Conservation (phyloP, 2,797 vertebrate species). For the Cottoperca gobio region DNA sequence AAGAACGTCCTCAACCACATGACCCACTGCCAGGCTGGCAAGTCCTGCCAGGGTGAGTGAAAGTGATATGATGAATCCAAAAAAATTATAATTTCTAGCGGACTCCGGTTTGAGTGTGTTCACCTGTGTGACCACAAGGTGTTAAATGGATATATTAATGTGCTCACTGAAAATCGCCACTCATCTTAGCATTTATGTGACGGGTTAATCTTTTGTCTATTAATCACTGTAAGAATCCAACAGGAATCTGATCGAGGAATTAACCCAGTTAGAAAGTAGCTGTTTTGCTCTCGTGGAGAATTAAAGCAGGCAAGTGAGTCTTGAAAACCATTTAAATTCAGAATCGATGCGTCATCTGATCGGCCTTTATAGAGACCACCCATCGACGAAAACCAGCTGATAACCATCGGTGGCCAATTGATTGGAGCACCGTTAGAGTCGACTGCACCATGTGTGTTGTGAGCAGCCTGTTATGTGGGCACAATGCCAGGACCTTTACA, state of each 20-base stretch:
- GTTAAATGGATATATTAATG: neutral
- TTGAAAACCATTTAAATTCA: no score
- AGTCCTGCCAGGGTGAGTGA: conserved; percentile 96
- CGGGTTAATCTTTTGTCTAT: neutral
- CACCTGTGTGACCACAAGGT: neutral
- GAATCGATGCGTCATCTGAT: no score
- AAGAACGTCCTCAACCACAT: conserved; percentile 99
- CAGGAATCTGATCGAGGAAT: neutral
- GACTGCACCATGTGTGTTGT: neutral
- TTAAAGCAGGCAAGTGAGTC: no score
- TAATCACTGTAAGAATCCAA: neutral
- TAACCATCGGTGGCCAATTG: no score
- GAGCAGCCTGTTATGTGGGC: conserved; percentile 2
- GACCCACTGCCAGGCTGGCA: conserved; percentile 99
- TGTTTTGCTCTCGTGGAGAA: no score
- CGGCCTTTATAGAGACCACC: no score
- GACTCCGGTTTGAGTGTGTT: neutral
- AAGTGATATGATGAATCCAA: conserved; percentile 14
- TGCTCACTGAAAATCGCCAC: neutral
- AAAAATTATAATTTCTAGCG: neutral
- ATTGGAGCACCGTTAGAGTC: neutral
- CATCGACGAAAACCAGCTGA: no score
- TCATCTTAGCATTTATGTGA: neutral
- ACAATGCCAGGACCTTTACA: neutral
- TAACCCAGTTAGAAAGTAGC: neutral